These are phyloP conservation scores for Cirrhinus mrigala DNA, from an alignment of 2,797 vertebrate species.

Conservation along the genomic window DNA sequence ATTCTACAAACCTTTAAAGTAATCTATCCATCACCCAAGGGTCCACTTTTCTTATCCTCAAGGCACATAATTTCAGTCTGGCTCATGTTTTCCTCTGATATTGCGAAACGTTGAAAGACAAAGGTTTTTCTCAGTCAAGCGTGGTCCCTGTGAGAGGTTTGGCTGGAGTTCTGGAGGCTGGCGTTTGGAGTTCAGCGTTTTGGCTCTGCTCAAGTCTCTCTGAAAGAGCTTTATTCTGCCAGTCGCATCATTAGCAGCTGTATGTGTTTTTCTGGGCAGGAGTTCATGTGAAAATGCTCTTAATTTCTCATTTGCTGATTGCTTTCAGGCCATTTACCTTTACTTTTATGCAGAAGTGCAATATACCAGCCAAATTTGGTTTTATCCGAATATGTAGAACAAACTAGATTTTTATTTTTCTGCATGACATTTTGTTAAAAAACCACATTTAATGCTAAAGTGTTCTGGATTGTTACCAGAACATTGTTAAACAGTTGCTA, in stretches of 20 bases:
- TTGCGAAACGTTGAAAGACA: conserved; percentile 32
- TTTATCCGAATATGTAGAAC: neutral
- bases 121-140: conserved; percentile 29
- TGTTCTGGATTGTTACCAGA: neutral
- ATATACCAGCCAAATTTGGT: conserved; percentile 7
- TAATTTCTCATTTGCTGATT: conserved; percentile 28
- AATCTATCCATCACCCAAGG: conserved; percentile 13
- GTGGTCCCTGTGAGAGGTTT: conserved; percentile 6
- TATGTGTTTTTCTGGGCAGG: conserved; percentile 34
- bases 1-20: neutral
- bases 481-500: neutral
- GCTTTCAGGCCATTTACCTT: conserved; percentile 23
- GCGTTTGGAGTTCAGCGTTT: conserved; percentile 31
- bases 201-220: conserved; percentile 26
- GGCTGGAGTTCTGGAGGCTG: conserved; percentile 21
- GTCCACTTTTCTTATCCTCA: conserved; percentile 12
- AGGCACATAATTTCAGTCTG: neutral
- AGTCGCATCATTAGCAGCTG: conserved; percentile 46
- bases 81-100: neutral
- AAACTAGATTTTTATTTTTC: neutral
- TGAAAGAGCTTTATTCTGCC: conserved; percentile 25
- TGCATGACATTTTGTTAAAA: neutral
- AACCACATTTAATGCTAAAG: no score
- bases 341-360: neutral
- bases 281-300: conserved; percentile 7